A percentile compares a stretch with the other conserved stretches of the same genome.
Evolutionary conservation across 2,797 vertebrate genomes (phyloP).

Genomic region (Pteropus rufus): DNA sequence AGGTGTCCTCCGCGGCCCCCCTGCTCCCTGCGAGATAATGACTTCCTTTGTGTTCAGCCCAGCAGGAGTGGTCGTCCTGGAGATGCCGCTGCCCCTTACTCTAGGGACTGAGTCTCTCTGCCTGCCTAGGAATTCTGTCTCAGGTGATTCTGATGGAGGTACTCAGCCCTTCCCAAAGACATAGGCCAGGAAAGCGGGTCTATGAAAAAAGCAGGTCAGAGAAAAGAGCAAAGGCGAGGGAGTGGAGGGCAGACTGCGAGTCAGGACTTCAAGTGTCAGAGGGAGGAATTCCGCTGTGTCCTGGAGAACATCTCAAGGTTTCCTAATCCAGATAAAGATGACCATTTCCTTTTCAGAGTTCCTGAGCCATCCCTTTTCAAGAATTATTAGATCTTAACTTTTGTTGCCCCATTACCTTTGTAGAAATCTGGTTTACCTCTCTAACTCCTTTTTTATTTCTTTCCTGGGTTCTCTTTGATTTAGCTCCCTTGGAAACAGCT

Average conservation of each 20-base stretch:
- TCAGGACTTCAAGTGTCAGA: background rate
- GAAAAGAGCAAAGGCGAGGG: background rate
- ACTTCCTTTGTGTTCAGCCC: constrained; percentile 61
- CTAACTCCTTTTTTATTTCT: background rate
- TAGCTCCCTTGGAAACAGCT: constrained; percentile 3
- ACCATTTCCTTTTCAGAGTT: background rate
- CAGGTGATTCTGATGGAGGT: background rate
- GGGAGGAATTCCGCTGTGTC: background rate
- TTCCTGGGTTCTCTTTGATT: background rate
- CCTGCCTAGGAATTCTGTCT: constrained; percentile 17
- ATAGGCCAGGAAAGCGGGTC: background rate
- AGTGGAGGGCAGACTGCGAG: background rate
- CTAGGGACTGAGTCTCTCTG: constrained; percentile 28
- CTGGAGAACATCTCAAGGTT: background rate
- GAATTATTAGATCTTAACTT: background rate
- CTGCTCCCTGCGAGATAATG: constrained; percentile 20
- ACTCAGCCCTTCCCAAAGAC: background rate
- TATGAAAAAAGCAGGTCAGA: background rate
- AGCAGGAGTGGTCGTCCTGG: constrained; percentile 39
- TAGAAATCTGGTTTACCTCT: background rate
- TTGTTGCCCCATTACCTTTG: background rate
- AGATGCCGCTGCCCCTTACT: constrained; percentile 19
- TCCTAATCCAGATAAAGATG: background rate
- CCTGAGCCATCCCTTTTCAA: background rate
- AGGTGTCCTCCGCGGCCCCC: constrained; percentile 76